Percentiles rank a stretch among this genome's conserved stretches.
These are phyloP conservation scores for Pelecanus crispus DNA, from an alignment of 2,113 vertebrate species.

Conservation along the genomic window DNA sequence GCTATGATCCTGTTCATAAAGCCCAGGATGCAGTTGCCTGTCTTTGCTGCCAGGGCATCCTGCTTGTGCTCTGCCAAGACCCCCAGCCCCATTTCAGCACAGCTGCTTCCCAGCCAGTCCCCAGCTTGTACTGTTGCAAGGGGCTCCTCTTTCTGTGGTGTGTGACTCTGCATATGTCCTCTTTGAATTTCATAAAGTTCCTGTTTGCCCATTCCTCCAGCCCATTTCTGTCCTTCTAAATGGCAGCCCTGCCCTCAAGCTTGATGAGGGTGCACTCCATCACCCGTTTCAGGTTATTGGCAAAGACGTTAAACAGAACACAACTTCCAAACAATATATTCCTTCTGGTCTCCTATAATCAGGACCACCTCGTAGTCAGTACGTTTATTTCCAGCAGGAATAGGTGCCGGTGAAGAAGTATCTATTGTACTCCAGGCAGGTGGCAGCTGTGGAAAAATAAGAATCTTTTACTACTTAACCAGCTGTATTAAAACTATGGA, in stretches of 20 bases:
- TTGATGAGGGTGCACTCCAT: not conserved
- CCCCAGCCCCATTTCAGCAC: not conserved
- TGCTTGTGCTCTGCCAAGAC: not conserved
- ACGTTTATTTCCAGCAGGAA: not conserved
- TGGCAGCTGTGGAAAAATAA: slow-evolving; percentile 32
- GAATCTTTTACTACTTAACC: not conserved
- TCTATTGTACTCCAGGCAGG: not conserved
- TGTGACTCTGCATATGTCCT: not conserved
- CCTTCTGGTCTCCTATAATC: not conserved
- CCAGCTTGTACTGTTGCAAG: not conserved
- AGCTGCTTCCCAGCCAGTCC: not conserved
- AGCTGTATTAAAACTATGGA: not conserved
- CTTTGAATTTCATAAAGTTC: not conserved
- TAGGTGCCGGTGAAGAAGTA: not conserved
- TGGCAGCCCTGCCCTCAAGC: not conserved
- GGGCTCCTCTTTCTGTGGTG: not conserved
- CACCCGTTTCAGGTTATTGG: not conserved
- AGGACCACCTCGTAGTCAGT: not conserved
- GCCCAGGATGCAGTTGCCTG: not conserved
- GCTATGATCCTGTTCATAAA: not conserved
- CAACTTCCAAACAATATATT: not conserved
- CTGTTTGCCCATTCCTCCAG: not conserved
- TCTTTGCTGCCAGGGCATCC: not conserved
- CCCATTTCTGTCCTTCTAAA: not conserved
- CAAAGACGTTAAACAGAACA: not conserved